Conservation (phyloP, 2,797 vertebrate species). For the Artibeus jamaicensis region DNA sequence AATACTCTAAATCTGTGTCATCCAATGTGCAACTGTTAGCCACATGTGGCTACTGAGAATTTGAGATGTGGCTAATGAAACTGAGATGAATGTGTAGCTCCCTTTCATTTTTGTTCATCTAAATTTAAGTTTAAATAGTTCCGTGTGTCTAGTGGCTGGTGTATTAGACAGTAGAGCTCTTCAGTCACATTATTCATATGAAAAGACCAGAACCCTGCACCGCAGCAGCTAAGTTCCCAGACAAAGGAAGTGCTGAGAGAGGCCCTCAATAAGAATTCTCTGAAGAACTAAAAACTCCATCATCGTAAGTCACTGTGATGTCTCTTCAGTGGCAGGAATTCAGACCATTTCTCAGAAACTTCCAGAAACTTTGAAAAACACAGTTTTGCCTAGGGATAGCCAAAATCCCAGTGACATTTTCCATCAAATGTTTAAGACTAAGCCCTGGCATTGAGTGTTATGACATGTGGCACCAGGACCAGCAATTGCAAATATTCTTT, state of each 20-base stretch:
- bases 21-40: background rate
- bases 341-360: background rate
- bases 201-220: background rate
- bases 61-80: background rate
- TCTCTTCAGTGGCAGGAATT: background rate
- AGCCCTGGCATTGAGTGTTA: background rate
- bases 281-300: background rate
- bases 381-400: background rate
- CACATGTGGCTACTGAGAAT: background rate
- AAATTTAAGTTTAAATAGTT: background rate
- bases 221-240: background rate
- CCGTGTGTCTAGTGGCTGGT: accelerated
- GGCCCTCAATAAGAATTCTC: background rate
- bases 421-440: background rate
- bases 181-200: no score
- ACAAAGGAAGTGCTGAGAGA: background rate
- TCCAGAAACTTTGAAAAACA: background rate
- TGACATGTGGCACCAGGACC: background rate
- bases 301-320: background rate
- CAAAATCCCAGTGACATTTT: background rate
- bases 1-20: background rate
- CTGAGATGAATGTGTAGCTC: background rate
- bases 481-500: background rate
- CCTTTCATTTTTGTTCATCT: background rate
- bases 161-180: no score